phyloP scores from a whole-genome alignment of 2,797 vertebrate genomes.

The Anguilla megastoma region DNA sequence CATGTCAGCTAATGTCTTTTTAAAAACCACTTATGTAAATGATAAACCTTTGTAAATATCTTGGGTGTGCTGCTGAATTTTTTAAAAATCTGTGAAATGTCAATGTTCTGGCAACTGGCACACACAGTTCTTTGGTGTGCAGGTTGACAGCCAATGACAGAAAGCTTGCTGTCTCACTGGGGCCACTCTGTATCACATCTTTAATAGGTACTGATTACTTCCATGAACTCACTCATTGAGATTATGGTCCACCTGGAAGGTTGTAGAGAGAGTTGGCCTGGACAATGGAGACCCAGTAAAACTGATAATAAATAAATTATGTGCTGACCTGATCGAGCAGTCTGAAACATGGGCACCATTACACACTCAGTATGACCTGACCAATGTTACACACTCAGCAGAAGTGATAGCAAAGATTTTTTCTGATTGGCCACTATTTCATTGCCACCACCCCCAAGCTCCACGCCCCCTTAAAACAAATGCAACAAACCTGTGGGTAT shows the following conservation, averaged over 20 bases:
- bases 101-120: neutral
- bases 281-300: neutral
- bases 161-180: neutral
- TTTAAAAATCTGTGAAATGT: neutral
- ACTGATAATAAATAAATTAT: neutral
- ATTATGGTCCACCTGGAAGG: neutral
- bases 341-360: neutral
- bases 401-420: neutral
- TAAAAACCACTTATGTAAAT: neutral
- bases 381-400: too few species aligned
- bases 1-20: neutral
- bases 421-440: neutral
- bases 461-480: neutral
- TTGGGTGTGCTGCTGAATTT: constrained; percentile 2
- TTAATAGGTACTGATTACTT: neutral
- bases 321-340: neutral
- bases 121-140: neutral
- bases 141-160: neutral
- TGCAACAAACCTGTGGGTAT: constrained; percentile 85
- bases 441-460: neutral
- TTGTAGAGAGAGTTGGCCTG: neutral
- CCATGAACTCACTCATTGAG: neutral
- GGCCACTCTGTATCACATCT: neutral
- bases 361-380: too few species aligned
- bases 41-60: neutral